phyloP scores from a whole-genome alignment of 1,140 invertebrate species.

The Epicauta chinensis region DNA sequence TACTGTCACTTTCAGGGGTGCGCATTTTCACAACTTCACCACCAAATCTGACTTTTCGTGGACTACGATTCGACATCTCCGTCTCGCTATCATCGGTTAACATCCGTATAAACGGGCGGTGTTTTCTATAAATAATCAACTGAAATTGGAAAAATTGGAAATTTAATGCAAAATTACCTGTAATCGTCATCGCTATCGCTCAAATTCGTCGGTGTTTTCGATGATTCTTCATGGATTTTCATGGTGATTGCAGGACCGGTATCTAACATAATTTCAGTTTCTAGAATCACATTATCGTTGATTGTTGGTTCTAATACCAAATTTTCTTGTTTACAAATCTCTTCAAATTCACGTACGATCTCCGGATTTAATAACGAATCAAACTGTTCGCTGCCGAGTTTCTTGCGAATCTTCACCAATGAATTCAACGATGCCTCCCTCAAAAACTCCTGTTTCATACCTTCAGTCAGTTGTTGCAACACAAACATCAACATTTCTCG shows the following conservation, averaged over 20 bases:
- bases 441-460: not conserved
- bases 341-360: not conserved
- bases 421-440: slow-evolving; percentile 6
- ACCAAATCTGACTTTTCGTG: slow-evolving; percentile 69
- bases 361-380: slow-evolving; percentile 2
- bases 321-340: slow-evolving; percentile 3
- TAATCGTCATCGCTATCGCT: slow-evolving; percentile 30
- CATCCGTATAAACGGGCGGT: not conserved
- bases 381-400: slow-evolving; percentile 1
- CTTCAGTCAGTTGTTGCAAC: not conserved
- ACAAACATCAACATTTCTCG: slow-evolving; percentile 3
- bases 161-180: slow-evolving; percentile 4
- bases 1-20: slow-evolving; percentile 71
- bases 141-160: too few species aligned
- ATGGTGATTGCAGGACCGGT: slow-evolving; percentile 71
- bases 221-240: slow-evolving; percentile 68
- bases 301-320: slow-evolving; percentile 11
- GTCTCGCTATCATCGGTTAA: slow-evolving; percentile 49
- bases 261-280: slow-evolving; percentile 74
- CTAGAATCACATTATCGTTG: slow-evolving; percentile 60
- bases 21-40: slow-evolving; percentile 75
- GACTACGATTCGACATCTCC: slow-evolving; percentile 44
- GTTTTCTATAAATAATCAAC: slow-evolving; percentile 5
- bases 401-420: slow-evolving; percentile 1
- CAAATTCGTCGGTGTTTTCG: slow-evolving; percentile 35